These are phyloP conservation scores for Illadopsis cleaveri DNA, from an alignment of 2,113 vertebrate genomes.

Conservation along the genomic window DNA sequence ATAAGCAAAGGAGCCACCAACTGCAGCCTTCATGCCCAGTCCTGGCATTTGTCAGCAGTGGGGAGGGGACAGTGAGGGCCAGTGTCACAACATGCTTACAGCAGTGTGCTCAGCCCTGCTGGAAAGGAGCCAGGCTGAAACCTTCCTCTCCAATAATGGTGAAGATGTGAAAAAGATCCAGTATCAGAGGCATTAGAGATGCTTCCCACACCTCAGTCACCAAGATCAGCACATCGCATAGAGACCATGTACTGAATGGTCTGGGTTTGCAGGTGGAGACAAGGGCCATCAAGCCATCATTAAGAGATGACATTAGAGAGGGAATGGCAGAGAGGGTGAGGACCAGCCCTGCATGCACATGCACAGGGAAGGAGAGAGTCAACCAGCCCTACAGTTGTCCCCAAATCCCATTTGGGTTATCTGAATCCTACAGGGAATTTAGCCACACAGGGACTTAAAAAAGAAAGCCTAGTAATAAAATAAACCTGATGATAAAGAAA, in stretches of 20 bases:
- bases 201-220: not conserved
- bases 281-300: not conserved
- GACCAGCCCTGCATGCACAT: fast-evolving
- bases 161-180: not conserved
- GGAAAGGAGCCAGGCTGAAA: not conserved
- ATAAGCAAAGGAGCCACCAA: not conserved
- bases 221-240: not conserved
- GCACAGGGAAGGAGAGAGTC: not conserved
- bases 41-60: not conserved
- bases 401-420: not conserved
- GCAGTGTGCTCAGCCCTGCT: not conserved
- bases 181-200: not conserved
- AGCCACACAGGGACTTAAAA: not conserved
- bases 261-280: not conserved
- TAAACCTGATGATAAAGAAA: not conserved
- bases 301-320: not conserved
- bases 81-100: not conserved
- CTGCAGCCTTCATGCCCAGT: not conserved
- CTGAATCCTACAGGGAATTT: not conserved
- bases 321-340: not conserved
- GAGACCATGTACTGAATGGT: fast-evolving
- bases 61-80: not conserved
- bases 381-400: not conserved
- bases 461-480: not conserved
- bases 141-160: not conserved